Base-by-base conservation (phyloP, 2,797 vertebrate species). In the Sebastes jordani region DNA sequence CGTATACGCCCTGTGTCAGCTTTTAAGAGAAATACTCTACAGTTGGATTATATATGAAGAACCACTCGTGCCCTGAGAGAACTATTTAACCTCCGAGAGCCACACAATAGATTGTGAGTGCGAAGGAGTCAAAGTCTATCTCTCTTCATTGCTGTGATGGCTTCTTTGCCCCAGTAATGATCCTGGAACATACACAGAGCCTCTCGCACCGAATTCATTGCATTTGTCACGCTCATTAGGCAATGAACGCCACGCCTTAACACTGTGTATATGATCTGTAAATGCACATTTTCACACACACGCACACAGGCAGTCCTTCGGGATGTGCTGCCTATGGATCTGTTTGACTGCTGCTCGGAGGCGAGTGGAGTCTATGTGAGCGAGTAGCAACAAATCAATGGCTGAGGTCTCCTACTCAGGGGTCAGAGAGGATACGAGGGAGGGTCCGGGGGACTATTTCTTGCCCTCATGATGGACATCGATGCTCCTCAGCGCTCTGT, bases 381-480 rank as follows among this genome's bases (percentile, higher is more conserved):
- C 38, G 22, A 90, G 83, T 77, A 89, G 89, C 89, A 95, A 92
- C 93, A 93, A 93, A 94, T 95, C 93, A 90, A 93, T 93, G 84
- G 78, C 68, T 85, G 83, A 88, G 86, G 89, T 93, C 84, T 88
- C 81, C 82, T 69, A 49, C 85, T 91, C 88, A 78, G 88, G 89
- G 93, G 89, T 94, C 91, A 94, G 66, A 81, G 70, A 93, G 89
- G 86, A 90, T 89, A 84, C 70, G 56, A 88, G 80, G 80, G 66
- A 88, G 87, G 88, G 86, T 91, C 80, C 18, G 10, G 71, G 88
- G 88, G 78, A 87, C 90, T 76, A 73, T 88, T 90, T 88, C 83
- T 83, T 83, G 84, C 60, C 69, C 74, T 78, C 58, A 54, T 91
- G 89, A 94, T 91, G 84, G 91, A 93, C 87, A 71, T 80, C 60